A percentile compares a stretch with the other conserved stretches of the same genome.
Conservation (phyloP, 2,113 vertebrate genomes). For the Rhinogobius similis region DNA sequence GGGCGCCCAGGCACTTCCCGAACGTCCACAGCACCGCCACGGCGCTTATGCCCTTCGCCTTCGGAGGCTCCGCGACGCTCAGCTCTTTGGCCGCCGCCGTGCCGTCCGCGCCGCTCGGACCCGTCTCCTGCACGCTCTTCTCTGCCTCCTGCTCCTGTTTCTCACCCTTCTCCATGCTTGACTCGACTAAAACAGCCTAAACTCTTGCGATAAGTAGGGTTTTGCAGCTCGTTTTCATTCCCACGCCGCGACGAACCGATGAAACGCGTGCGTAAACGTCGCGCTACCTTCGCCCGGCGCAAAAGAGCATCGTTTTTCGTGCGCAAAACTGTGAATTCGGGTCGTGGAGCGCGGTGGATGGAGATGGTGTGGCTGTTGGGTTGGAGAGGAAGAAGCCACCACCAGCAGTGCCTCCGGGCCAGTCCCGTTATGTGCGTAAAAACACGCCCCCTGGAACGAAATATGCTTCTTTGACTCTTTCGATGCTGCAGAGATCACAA, state of each 20-base stretch:
- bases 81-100: slow-evolving; percentile 17
- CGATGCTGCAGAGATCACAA: slow-evolving; percentile 35
- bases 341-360: background rate
- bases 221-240: background rate
- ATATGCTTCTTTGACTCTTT: slow-evolving; percentile 41
- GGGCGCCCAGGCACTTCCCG: slow-evolving; percentile 83
- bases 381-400: slow-evolving; percentile 1
- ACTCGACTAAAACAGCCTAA: background rate
- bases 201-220: background rate
- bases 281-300: background rate
- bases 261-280: background rate
- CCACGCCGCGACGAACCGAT: background rate
- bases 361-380: background rate
- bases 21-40: slow-evolving; percentile 82
- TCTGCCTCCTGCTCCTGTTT: slow-evolving; percentile 42
- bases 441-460: slow-evolving; percentile 56
- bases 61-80: slow-evolving; percentile 1
- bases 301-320: background rate
- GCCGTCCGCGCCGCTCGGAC: slow-evolving; percentile 19
- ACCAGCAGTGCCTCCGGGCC: background rate
- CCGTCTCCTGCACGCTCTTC: slow-evolving; percentile 16
- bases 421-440: slow-evolving; percentile 57
- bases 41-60: slow-evolving; percentile 59
- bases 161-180: slow-evolving; percentile 28
- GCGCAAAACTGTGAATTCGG: background rate